These are phyloP conservation scores for Alligator mississippiensis DNA, from an alignment of 2,113 vertebrate species.

Conservation along the genomic window DNA sequence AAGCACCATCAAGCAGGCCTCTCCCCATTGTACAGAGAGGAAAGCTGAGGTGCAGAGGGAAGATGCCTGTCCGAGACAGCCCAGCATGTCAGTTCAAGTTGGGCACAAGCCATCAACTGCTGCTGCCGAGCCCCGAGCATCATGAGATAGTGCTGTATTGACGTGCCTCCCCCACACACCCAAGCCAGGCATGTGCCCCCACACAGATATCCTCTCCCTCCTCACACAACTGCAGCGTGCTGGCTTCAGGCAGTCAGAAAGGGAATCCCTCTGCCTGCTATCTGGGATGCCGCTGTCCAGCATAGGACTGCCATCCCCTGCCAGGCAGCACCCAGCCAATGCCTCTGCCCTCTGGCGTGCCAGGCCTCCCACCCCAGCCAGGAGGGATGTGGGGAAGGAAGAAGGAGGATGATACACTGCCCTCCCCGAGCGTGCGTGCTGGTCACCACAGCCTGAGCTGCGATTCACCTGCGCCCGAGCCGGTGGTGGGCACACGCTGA, in stretches of 20 bases:
- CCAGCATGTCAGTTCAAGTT: no score
- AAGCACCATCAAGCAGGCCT: rapidly evolving
- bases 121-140: no score
- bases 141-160: no score
- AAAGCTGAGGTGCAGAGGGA: no score
- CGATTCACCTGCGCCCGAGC: not conserved
- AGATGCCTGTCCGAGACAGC: no score
- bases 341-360: no score
- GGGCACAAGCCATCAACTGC: no score
- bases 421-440: rapidly evolving
- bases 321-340: not conserved
- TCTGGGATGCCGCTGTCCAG: not conserved
- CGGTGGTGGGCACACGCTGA: rapidly evolving
- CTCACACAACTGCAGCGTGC: not conserved
- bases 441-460: rapidly evolving
- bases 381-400: not conserved
- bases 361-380: rapidly evolving
- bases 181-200: not conserved
- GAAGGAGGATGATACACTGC: rapidly evolving
- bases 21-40: no score
- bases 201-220: not conserved
- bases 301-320: rapidly evolving
- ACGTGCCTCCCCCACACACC: no score
- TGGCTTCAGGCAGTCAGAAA: not conserved
- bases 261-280: not conserved